phyloP scores from a whole-genome alignment of 2,113 vertebrate genomes.

The Lophochroa leadbeateri region DNA sequence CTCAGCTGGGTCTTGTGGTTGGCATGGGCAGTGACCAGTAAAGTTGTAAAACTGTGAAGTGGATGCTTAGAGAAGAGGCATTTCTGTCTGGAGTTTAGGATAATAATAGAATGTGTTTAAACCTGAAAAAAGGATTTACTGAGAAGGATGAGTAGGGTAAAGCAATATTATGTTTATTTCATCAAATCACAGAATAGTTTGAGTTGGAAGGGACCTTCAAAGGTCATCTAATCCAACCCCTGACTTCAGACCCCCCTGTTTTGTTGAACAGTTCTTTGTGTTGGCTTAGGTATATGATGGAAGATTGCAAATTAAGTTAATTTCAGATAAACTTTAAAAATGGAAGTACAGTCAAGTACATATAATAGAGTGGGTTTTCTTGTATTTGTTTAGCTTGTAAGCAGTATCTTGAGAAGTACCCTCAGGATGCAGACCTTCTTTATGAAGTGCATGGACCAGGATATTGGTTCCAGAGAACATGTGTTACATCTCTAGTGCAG shows the following conservation, averaged over 20 bases:
- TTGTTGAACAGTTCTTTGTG: not conserved
- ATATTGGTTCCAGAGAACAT: slow-evolving; percentile 77
- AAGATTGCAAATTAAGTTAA: not conserved
- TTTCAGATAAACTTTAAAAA: not conserved
- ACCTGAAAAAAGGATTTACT: not conserved
- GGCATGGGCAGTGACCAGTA: not conserved
- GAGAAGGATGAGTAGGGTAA: not conserved
- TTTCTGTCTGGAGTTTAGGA: not conserved
- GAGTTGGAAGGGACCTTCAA: not conserved
- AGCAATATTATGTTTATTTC: not conserved
- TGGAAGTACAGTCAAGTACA: not conserved
- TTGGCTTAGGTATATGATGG: not conserved
- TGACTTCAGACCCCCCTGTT: not conserved
- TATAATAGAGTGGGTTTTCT: not conserved
- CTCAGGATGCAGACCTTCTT: slow-evolving; percentile 78
- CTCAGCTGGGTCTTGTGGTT: not conserved
- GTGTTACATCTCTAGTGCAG: slow-evolving; percentile 71
- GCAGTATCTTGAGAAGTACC: slow-evolving; percentile 83
- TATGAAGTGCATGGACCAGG: slow-evolving; percentile 87
- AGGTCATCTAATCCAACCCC: not conserved
- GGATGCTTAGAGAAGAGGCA: not conserved
- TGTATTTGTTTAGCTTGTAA: slow-evolving; percentile 81
- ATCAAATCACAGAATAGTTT: not conserved
- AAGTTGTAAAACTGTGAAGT: not conserved
- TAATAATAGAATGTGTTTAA: not conserved